These are phyloP conservation scores for Peribatodes rhomboidaria DNA, from an alignment of 2,888 invertebrate species.

Conservation along the genomic window DNA sequence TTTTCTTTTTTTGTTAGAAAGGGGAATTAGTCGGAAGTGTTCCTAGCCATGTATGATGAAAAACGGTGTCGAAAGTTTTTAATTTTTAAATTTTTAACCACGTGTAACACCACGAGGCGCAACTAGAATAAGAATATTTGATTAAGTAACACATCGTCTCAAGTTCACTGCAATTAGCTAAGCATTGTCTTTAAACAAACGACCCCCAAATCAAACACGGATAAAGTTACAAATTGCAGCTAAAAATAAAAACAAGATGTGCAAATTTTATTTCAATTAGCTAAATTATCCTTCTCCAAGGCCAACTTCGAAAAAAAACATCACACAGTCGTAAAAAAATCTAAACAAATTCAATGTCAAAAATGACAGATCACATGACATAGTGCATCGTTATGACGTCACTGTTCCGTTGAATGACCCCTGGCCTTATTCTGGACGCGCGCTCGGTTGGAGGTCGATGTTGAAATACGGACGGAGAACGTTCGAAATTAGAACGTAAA, in stretches of 20 bases:
- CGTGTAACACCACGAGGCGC: too few relatives aligned
- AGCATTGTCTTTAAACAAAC: neutral
- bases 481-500: constrained; percentile 15
- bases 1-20: too few relatives aligned
- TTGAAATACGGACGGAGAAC: constrained; percentile 40
- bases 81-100: too few relatives aligned
- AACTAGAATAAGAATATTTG: too few relatives aligned
- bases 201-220: neutral
- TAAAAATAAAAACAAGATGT: constrained; percentile 4
- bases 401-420: constrained; percentile 49
- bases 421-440: constrained; percentile 43
- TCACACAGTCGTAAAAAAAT: constrained; percentile 17
- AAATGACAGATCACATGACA: constrained; percentile 34
- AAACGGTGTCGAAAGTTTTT: too few relatives aligned
- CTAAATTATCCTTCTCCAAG: constrained; percentile 8
- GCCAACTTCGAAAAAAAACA: constrained; percentile 7
- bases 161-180: neutral
- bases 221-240: neutral
- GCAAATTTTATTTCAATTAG: neutral
- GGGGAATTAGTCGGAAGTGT: too few relatives aligned
- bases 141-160: neutral
- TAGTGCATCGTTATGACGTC: constrained; percentile 32
- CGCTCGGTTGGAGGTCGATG: constrained; percentile 40
- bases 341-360: constrained; percentile 36
- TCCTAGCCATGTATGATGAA: too few relatives aligned